Base-by-base conservation (phyloP, 2,888 invertebrate genomes). In the Chymomyza amoena region DNA sequence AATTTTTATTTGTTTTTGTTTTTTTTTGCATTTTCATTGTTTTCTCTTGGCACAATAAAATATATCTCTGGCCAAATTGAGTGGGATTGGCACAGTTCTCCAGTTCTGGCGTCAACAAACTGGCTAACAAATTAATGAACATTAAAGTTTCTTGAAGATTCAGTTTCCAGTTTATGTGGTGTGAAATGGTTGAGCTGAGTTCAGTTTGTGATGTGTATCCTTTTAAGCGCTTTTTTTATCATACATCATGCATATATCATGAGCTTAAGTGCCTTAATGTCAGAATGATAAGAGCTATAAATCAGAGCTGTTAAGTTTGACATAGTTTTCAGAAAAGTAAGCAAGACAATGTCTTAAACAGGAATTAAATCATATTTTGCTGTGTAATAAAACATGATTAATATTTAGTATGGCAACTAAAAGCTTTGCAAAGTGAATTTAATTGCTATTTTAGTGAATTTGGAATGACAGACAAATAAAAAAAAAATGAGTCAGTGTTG, bases 61-160 rank as follows among this genome's bases (percentile, higher is more conserved):
- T 18, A 54, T 10, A 60, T 28, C 59, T 62, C 32, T 56, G n/a
- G 32, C 39, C 64, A 20, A 9, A n/a, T 18, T 20, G 15, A 51
- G 5, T 32, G 32, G 45, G 16, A 28, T n/a, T 54, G 61, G 20
- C 67, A 63, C 1, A 36, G 60, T 66, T 50, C 57, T 59, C n/a
- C n/a, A n/a, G n/a, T n/a, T n/a, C 6, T 61, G 18, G n/a, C 13
- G 65, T 18, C 56, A 32, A 66, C 61, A 77, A 68, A 62, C 65
- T 32, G 25, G 13, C 39, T 45, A 45, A 45, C 39, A 45, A 69
- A 68, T 76, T 70, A 79, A 73, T 78, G 76, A 78, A 79, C 79
- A 79, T 76, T 73, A 60, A 61, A 61, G 66, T 62, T 32, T 54
- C 13, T 45, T 10, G 13, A 45, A 13, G 39, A 4, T 13, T 45